Evolutionary conservation across 2,797 vertebrate genomes (phyloP), one percentile per base, ranked within the genome.

Genomic region (Gymnopithys bicolor): DNA sequence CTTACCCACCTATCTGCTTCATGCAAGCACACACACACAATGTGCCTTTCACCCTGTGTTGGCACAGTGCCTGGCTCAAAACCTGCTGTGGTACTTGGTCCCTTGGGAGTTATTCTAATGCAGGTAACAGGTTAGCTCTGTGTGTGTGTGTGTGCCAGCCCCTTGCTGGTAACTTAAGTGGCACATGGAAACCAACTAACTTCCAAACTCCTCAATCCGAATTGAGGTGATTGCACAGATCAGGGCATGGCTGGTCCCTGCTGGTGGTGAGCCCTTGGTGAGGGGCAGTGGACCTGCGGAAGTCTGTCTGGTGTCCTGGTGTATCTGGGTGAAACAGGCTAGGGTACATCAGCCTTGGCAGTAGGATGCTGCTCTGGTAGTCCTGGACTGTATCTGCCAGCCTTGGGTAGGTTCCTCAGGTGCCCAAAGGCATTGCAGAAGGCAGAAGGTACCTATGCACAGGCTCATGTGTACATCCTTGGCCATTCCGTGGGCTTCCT

Each of bases 401-500:
- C 33, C 22, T 39, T 71, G 39, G n/a, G 32, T 16, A 28, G 71
- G 37, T 74, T 24, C n/a, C 32, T 80, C 30, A 15, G 19, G 45
- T 8, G 1, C 23, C 3, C 28, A 35, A 58, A 86, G 24, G 52
- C 66, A 37, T 37, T 24, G 59, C 39, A n/a, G 63, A 11, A 63
- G 27, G 59, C 39, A 30, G 63, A 11, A 63, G 19, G 60, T 49
- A 35, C 33, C 55, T 39, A 1, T 3, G 10, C 21, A 14, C 41
- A 39, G 58, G 37, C 10, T 84, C 33, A 33, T 0, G 1, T 2
- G 0, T 33, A 32, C 9, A 23, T 70, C 28, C 35, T 78, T 4
- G 3, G 35, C 19, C 4, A 3, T 19, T 39, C 11, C 0, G 0
- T 62, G 30, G 53, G 17, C 43, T 84, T 51, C 39, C 43, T 1